Evolutionary conservation across 2,113 vertebrate genomes (phyloP).

Genomic region (Arvicanthis niloticus): DNA sequence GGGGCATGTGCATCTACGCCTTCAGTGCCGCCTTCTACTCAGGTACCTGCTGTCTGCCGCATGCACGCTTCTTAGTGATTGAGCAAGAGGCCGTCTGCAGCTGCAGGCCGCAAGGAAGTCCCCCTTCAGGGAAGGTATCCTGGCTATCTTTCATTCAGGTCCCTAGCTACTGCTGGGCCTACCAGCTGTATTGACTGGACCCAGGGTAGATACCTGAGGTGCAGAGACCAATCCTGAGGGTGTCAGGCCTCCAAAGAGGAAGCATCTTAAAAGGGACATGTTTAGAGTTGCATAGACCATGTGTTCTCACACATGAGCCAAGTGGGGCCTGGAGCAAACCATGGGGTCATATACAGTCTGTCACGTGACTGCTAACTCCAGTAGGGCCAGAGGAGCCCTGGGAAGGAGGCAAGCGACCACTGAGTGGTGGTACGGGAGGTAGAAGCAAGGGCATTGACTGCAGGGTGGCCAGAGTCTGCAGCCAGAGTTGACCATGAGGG

Average conservation of each 20-base stretch:
- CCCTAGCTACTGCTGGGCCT: neutral
- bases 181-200: neutral
- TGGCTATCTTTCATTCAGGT: neutral
- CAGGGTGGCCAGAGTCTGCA: neutral
- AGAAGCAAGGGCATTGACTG: rapidly evolving
- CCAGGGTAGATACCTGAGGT: too few relatives aligned
- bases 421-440: rapidly evolving
- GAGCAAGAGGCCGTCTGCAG: rapidly evolving
- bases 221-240: neutral
- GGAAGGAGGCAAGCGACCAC: neutral
- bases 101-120: rapidly evolving
- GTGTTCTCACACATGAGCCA: neutral
- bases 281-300: neutral
- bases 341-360: rapidly evolving
- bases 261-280: neutral
- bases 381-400: neutral
- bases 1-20: conserved; percentile 99
- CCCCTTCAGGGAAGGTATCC: too few relatives aligned
- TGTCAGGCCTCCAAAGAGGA: neutral
- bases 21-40: conserved; percentile 99
- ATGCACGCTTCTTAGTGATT: rapidly evolving
- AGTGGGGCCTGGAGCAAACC: neutral
- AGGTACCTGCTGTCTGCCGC: conserved; percentile 85
- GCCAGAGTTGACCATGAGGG: neutral
- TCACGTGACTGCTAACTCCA: neutral